Percentiles rank a stretch among this genome's conserved stretches.
These are phyloP conservation scores for Artemisiospiza belli DNA, from an alignment of 2,113 vertebrate species.

Conservation along the genomic window DNA sequence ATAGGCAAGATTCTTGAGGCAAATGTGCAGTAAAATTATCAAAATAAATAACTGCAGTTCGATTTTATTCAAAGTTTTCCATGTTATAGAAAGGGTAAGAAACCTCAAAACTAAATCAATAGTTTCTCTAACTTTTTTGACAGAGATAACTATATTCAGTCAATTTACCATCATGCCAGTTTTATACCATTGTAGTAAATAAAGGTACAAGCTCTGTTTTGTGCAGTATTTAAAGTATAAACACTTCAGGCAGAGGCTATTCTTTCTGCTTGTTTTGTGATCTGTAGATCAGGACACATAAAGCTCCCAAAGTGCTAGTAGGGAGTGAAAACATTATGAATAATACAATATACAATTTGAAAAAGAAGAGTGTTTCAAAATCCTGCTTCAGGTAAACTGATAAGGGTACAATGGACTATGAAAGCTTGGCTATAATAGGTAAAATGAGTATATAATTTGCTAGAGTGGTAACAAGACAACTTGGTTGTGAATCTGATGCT, in stretches of 20 bases:
- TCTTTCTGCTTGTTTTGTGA: neutral
- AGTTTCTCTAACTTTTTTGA: neutral
- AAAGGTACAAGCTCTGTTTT: neutral
- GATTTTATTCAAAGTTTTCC: neutral
- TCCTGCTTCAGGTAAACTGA: neutral
- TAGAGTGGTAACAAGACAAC: neutral
- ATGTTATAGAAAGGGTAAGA: neutral
- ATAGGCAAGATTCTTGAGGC: neutral
- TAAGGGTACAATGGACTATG: neutral
- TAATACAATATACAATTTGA: neutral
- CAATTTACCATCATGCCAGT: neutral
- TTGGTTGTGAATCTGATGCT: neutral
- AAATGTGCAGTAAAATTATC: neutral
- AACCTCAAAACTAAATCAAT: neutral
- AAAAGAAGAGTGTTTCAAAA: neutral
- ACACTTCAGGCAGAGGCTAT: neutral
- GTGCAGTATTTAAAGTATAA: neutral
- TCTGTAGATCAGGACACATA: neutral
- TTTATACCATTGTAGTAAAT: neutral
- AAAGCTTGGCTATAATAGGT: neutral
- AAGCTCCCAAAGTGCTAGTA: neutral
- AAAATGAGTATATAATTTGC: neutral
- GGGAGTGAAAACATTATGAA: neutral
- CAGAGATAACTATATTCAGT: neutral
- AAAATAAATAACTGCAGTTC: neutral